A percentile compares a stretch with the other conserved stretches of the same genome.
These are phyloP conservation scores for Bradypus variegatus DNA, from an alignment of 2,797 vertebrate species.

Conservation along the genomic window DNA sequence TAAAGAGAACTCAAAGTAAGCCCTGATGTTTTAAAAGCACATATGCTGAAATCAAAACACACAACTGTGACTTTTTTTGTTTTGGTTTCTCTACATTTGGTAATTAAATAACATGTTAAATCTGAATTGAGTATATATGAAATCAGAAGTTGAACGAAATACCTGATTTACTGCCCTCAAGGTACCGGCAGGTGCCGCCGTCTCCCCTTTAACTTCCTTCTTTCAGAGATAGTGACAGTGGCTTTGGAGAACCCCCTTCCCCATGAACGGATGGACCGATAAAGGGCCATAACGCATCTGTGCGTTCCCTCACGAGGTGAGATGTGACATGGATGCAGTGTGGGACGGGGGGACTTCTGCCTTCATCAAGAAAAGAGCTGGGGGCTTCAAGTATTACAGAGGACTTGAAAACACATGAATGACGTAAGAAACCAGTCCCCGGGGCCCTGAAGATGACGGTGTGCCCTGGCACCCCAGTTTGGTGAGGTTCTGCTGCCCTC, in stretches of 20 bases:
- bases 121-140: slow-evolving; percentile 54
- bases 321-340: neutral
- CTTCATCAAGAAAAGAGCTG: slow-evolving; percentile 52
- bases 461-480: neutral
- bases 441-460: neutral
- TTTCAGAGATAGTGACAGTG: neutral
- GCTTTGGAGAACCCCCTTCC: neutral
- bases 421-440: neutral
- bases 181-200: slow-evolving; percentile 31
- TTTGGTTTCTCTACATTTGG: slow-evolving; percentile 63
- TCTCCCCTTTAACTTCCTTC: slow-evolving; percentile 34
- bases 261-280: neutral
- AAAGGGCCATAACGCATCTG: neutral
- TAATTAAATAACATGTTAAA: slow-evolving; percentile 47
- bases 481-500: too few relatives aligned
- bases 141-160: slow-evolving; percentile 60
- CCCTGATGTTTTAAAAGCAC: slow-evolving; percentile 55
- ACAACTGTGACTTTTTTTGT: slow-evolving; percentile 50
- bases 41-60: slow-evolving; percentile 50
- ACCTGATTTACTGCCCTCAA: slow-evolving; percentile 47
- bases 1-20: slow-evolving; percentile 54
- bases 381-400: slow-evolving; percentile 60
- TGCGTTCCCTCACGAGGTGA: neutral
- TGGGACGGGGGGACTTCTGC: neutral
- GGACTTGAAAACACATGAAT: slow-evolving; percentile 49